Evolutionary conservation across 1,140 invertebrate species (phyloP).

Genomic region (Rhagoletis zephyria): DNA sequence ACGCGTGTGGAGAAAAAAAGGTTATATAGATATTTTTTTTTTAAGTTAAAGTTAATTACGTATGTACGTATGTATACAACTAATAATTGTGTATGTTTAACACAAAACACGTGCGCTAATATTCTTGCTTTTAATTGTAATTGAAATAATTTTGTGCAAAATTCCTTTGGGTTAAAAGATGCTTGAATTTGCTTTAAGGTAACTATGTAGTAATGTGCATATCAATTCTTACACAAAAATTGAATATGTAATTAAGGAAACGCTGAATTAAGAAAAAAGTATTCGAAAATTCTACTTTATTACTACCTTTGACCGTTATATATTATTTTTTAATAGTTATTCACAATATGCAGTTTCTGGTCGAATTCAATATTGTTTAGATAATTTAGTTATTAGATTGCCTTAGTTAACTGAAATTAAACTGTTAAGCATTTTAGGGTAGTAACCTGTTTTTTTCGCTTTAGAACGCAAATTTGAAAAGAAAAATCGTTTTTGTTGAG

Average conservation of each 20-base stretch:
- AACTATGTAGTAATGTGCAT: background rate
- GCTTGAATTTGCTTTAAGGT: background rate
- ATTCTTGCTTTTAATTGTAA: no score
- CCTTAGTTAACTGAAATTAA: background rate
- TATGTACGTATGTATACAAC: background rate
- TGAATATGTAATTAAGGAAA: background rate
- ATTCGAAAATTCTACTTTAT: background rate
- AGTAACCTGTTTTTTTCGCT: no score
- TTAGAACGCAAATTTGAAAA: no score
- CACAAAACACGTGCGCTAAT: no score
- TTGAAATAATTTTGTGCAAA: background rate
- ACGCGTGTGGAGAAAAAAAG: background rate
- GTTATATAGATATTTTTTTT: background rate
- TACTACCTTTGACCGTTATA: constrained; percentile 1
- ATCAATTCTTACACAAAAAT: background rate
- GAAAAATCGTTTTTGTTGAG: no score
- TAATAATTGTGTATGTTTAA: background rate
- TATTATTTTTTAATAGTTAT: background rate
- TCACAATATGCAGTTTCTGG: no score
- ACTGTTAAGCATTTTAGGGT: background rate
- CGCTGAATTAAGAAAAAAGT: background rate
- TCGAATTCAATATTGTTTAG: no score
- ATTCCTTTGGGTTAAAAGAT: background rate
- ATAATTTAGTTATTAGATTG: no score
- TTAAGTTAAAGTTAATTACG: background rate